Conservation (phyloP, 2,797 vertebrate species). For the Mormyrops attenuatus region DNA sequence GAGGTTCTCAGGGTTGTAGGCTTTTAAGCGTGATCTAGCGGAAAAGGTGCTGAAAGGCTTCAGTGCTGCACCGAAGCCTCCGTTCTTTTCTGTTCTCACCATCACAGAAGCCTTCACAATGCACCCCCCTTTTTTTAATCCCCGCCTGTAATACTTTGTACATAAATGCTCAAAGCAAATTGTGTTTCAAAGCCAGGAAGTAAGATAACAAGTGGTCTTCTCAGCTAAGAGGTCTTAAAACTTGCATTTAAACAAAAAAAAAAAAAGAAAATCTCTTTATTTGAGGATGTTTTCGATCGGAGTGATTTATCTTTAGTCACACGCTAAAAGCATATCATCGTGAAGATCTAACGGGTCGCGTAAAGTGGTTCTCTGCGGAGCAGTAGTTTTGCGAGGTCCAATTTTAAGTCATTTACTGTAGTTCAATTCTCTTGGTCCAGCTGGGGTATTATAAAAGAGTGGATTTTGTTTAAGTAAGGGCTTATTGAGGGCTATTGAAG, state of each 20-base stretch:
- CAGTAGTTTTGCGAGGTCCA: neutral
- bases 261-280: slow-evolving; percentile 28
- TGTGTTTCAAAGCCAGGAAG: slow-evolving; percentile 86
- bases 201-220: slow-evolving; percentile 65
- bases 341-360: neutral
- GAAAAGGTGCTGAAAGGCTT: slow-evolving; percentile 59
- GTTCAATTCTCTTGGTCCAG: neutral
- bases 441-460: neutral
- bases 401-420: slow-evolving; percentile 1
- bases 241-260: slow-evolving; percentile 32
- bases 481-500: slow-evolving; percentile 17
- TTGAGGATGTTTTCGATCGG: slow-evolving; percentile 19
- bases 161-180: slow-evolving; percentile 98
- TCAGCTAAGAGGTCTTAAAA: slow-evolving; percentile 42
- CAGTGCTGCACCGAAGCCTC: slow-evolving; percentile 43
- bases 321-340: neutral
- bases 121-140: slow-evolving; percentile 89
- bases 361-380: neutral
- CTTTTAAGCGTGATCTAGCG: slow-evolving; percentile 64
- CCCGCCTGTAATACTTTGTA: slow-evolving; percentile 90
- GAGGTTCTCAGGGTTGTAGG: slow-evolving; percentile 50
- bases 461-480: slow-evolving; percentile 5
- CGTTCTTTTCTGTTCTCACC: slow-evolving; percentile 44
- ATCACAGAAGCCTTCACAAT: slow-evolving; percentile 79
- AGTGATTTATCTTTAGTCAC: slow-evolving; percentile 12